phyloP scores from a whole-genome alignment of 2,888 invertebrate genomes.

The Cryptus viduatorius region DNA sequence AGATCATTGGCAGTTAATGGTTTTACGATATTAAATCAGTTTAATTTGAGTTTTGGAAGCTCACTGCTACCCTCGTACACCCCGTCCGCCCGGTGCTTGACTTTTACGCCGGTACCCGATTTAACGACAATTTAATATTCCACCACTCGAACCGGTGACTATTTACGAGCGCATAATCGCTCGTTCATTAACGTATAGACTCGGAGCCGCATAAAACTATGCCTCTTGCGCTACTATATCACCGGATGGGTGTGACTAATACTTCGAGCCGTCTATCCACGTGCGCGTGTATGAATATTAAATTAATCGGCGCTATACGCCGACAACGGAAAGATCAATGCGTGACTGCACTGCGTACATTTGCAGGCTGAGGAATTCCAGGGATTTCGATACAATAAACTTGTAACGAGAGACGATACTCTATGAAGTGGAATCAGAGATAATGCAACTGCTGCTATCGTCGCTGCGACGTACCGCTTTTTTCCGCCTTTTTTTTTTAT shows the following conservation, averaged over 20 bases:
- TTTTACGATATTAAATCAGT: neutral
- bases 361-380: slow-evolving; percentile 36
- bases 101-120: slow-evolving; percentile 15
- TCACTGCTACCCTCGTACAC: too few relatives aligned
- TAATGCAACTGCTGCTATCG: slow-evolving; percentile 12
- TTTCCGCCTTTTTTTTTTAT: neutral
- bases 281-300: slow-evolving; percentile 48
- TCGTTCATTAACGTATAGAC: slow-evolving; percentile 55
- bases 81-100: neutral
- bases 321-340: slow-evolving; percentile 29
- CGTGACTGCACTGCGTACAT: slow-evolving; percentile 21
- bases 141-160: slow-evolving; percentile 33
- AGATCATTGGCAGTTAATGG: neutral
- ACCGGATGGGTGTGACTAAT: slow-evolving; percentile 11
- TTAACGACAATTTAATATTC: slow-evolving; percentile 60
- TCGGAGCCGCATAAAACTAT: neutral
- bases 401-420: slow-evolving; percentile 18
- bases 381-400: slow-evolving; percentile 40
- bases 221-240: neutral
- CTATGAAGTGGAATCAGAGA: slow-evolving; percentile 23
- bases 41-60: too few relatives aligned
- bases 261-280: neutral
- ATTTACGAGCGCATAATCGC: slow-evolving; percentile 57
- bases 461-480: neutral
- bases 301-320: slow-evolving; percentile 27